phyloP scores from a whole-genome alignment of 2,113 vertebrate genomes.

The Pheucticus melanocephalus region DNA sequence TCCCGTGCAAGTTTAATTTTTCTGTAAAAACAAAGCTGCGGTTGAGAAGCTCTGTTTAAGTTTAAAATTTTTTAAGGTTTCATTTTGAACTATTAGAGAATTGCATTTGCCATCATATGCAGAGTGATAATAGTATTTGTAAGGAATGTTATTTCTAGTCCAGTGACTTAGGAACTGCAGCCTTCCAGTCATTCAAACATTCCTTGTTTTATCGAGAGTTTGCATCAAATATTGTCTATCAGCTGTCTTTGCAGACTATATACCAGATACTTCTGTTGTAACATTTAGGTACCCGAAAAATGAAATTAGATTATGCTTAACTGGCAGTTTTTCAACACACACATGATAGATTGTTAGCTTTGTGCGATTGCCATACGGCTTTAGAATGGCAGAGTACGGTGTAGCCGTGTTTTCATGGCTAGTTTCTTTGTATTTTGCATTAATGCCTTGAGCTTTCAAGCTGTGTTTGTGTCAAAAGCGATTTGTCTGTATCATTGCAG shows the following conservation, averaged over 20 bases:
- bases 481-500: not conserved
- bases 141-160: not conserved
- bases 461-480: not conserved
- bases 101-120: fast-evolving
- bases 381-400: not conserved
- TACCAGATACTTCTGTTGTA: not conserved
- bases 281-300: not conserved
- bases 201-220: not conserved
- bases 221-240: not conserved
- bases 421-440: not conserved
- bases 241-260: fast-evolving
- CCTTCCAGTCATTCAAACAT: not conserved
- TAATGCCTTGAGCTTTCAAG: not conserved
- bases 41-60: not conserved
- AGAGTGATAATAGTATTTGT: not conserved
- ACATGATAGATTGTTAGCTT: fast-evolving
- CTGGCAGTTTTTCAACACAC: not conserved
- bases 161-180: not conserved
- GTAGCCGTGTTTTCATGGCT: fast-evolving
- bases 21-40: not conserved
- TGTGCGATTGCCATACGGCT: not conserved
- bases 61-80: not conserved
- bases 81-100: not conserved
- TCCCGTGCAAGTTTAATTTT: not conserved
- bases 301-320: not conserved